Evolutionary conservation across 1,140 invertebrate genomes (phyloP).

Genomic region (Heterodera schachtii): DNA sequence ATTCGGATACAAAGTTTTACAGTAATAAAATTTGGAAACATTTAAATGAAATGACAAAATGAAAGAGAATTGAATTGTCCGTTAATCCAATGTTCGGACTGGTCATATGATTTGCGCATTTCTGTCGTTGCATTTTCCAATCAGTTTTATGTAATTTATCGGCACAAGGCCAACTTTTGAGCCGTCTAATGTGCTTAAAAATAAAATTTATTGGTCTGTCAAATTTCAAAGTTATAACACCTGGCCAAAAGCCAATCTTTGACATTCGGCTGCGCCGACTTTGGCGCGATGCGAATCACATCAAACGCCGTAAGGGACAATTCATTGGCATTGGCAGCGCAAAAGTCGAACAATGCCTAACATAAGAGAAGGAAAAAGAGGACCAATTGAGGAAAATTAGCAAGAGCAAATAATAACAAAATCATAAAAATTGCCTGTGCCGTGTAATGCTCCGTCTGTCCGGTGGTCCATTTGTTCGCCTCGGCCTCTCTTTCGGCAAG

Average conservation of each 20-base stretch:
- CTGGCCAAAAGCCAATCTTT: conserved; percentile 68
- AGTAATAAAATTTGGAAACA: too few relatives aligned
- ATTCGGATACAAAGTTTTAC: too few relatives aligned
- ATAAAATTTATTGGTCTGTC: background rate
- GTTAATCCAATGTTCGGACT: too few relatives aligned
- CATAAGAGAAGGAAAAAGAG: too few relatives aligned
- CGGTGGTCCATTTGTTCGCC: conserved; percentile 72
- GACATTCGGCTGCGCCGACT: conserved; percentile 75
- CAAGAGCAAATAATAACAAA: conserved; percentile 18
- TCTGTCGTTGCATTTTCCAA: background rate
- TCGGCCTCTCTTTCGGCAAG: conserved; percentile 48
- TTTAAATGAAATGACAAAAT: too few relatives aligned
- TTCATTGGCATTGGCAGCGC: conserved; percentile 75
- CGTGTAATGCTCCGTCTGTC: conserved; percentile 72
- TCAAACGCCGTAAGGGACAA: conserved; percentile 78
- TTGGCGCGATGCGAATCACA: conserved; percentile 79
- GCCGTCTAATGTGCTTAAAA: conserved; percentile 64
- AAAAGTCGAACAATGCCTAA: conserved; percentile 77
- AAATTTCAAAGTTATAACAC: conserved; percentile 29
- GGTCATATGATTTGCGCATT: too few relatives aligned
- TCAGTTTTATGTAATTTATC: conserved; percentile 67
- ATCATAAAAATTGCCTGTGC: conserved; percentile 69
- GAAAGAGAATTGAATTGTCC: too few relatives aligned
- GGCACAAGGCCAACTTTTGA: conserved; percentile 68
- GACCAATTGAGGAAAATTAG: background rate